Base-by-base conservation (phyloP, 2,888 invertebrate genomes). In the Bembecia ichneumoniformis region DNA sequence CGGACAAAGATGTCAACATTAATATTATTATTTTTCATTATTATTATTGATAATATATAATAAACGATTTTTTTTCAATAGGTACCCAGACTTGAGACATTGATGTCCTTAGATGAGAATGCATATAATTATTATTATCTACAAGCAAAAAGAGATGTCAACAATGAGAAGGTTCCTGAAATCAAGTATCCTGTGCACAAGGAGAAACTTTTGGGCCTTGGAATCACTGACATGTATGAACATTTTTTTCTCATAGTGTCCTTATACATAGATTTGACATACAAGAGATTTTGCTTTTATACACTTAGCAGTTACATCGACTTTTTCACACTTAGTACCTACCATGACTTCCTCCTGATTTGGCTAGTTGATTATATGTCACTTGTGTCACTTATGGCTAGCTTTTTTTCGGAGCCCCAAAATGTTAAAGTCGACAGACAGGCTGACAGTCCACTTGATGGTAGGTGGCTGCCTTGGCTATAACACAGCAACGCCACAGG, bases 101-200 rank as follows among this genome's bases (percentile, higher is more conserved):
- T 94, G 47, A 90, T 89, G 61, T 89, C 89, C 51, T 77, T 93
- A 47, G 96, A 96, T 77, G 77, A 87, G 47, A 90, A 89, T 49
- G 93, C 96, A 1, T 96, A 94, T 70, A 92, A 95, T 64, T 96
- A 96, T 74, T 93, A 93, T 68, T 97, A 94, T 69, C 91, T 92
- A 75, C 96, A 96, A 90, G 93, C 93, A 45, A 88, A 95, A 34
- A 88, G 90, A 67, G 96, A 96, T 88, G 92, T 96, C 46, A 88
- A 95, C 52, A 90, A 93, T 50, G 94, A 93, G 66, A 91, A 91
- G 67, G 92, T 97, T 55, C 89, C 92, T 5, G 95, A 95, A 70
- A 91, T 95, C 52, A 89, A 91, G 53, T 94, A 93, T 75, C 93
- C 94, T 49, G 91, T 92, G 52, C 91, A 92, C 62, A 93, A 93